A percentile compares a stretch with the other conserved stretches of the same genome.
Conservation (phyloP, 2,888 invertebrate species). For the Ashinkailepas kermadecensis region DNA sequence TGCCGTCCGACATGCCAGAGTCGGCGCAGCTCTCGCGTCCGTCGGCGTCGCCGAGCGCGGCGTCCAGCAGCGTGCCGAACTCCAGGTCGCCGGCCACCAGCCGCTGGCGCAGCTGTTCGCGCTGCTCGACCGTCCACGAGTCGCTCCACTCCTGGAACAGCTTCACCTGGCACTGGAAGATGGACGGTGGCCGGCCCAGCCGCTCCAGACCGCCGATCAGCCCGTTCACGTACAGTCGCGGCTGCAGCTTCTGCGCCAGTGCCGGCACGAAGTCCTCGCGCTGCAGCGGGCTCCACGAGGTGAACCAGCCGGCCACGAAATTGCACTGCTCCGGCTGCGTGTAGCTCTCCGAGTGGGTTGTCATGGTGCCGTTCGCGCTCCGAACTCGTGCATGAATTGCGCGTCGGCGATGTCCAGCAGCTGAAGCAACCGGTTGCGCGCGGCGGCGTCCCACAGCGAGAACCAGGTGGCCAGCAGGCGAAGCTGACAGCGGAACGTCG, state of each 20-base stretch:
- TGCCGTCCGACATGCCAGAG: not conserved
- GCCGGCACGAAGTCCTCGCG: slow-evolving; percentile 10
- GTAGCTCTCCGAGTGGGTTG: slow-evolving; percentile 7
- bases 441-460: not conserved
- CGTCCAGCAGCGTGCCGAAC: slow-evolving; percentile 23
- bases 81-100: slow-evolving; percentile 28
- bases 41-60: not conserved
- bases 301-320: slow-evolving; percentile 10
- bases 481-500: not conserved
- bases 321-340: not conserved
- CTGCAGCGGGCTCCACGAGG: not conserved
- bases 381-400: not conserved
- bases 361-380: not conserved
- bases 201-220: slow-evolving; percentile 27
- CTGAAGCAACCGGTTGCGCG: not conserved
- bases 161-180: slow-evolving; percentile 44
- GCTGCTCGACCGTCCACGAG: slow-evolving; percentile 37
- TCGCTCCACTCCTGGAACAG: slow-evolving; percentile 43
- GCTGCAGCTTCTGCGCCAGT: slow-evolving; percentile 16
- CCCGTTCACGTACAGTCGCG: not conserved
- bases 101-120: slow-evolving; percentile 27
- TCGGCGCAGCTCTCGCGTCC: not conserved
- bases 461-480: slow-evolving; percentile 3
- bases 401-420: slow-evolving; percentile 15
- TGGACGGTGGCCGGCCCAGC: slow-evolving; percentile 41